Evolutionary conservation across 30 jellyfish, hydroid and myxozoan species (phyloP), one percentile per base, ranked within the genome.

Genomic region (Aurelia sp.): DNA sequence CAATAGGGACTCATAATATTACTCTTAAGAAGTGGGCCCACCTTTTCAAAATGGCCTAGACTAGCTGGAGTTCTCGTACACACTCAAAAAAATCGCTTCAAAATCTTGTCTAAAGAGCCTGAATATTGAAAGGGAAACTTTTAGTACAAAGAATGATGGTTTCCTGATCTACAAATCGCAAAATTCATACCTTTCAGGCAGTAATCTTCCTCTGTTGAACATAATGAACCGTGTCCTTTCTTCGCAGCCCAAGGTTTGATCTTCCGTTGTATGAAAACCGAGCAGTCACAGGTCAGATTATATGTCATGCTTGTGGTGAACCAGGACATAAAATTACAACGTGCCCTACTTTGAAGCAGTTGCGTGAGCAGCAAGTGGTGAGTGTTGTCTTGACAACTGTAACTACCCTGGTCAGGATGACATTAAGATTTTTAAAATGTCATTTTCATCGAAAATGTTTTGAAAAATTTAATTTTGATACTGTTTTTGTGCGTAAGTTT

Each of bases 281-380:
- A n/a, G 67, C 60, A 6, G 58, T 58, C 38, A 76, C 97, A 8
- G 80, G 82, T 12, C 97, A 89, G 35, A 86, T 96, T 3, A 93
- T 96, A 24, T 96, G 99, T 80, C 99, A 96, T 91, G 98, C 98
- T 5, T 96, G 99, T 74, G 97, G 98, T 24, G 98, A 89, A 64
- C 97, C 98, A 22, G 99, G 99, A 0, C 99, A 96, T 72, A 96
- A 96, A 69, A 85, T 98, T 40, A 96, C 98, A 10, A 76, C 85
- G 33, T 96, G 99, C 74, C 99, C 99, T 59, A 72, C 90, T 47
- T 96, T 95, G 17, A 80, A 85, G 31, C 91, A 80, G 91, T 73
- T 69, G 44, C 74, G 86, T 67, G 94, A 90, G 9, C 82, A 83
- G 72, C 89, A 84, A 55, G 30, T 63, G 74, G 94, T 89, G 68